Base-by-base conservation (phyloP, 2,797 vertebrate species). In the Brotogeris chrysoptera region DNA sequence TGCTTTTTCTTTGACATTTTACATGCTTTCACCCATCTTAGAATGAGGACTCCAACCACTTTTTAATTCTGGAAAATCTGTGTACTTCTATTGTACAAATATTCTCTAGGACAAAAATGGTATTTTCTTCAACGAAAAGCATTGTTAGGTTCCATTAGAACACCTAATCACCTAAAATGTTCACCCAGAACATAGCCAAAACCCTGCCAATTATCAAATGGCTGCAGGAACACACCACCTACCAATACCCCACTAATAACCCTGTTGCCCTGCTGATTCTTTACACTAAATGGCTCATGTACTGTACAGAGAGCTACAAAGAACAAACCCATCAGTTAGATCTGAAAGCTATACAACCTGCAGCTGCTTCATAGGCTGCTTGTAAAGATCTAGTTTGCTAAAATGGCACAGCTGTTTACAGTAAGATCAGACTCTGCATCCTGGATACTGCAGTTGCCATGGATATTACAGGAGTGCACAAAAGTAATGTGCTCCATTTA, bases 321-420 rank as follows among this genome's bases (percentile, higher is more conserved):
- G 32, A 69, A 49, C 36, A 64, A 59, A 76, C 2, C 16, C 20
- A 39, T 13, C 53, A 46, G 30, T 20, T 66, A 36, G 27, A 64
- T 24, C 24, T 41, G 34, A 71, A 70, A 73, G 28, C 60, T 38
- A 2, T 3, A 60, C 8, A 90, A 39, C 44, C 88, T 74, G n/a
- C 44, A 41, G 39, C 25, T 77, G 23, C 63, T 84, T 90, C 85
- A 50, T 4, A 65, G 63, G 39, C 44, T 92, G 64, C 44, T 73
- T 77, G 83, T 68, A 87, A 63, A 87, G 71, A 89, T 47, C 24
- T 32, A 44, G 27, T 7, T 49, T 80, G 70, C 70, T 92, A 81
- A 73, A 96, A 69, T 8, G 17, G 91, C 70, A 70, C 93, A 95
- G 90, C 88, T 94, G 91, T 91, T 95, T 90, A 88, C 77, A 92